Evolutionary conservation across 2,113 vertebrate species (phyloP), one percentile per base, ranked within the genome.

Genomic region (Labeo catla): DNA sequence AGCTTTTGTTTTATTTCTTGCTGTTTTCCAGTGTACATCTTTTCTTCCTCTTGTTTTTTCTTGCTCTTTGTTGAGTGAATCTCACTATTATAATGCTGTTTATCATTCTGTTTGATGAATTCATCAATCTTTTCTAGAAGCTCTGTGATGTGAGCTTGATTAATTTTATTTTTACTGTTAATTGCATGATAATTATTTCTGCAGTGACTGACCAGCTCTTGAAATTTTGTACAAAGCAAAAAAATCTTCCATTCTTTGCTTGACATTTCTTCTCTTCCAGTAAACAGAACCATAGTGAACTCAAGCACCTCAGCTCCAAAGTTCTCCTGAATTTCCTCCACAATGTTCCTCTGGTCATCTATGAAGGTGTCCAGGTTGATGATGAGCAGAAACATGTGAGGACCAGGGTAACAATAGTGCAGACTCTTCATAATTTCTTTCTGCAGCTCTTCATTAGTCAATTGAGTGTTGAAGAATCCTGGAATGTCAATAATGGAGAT

Each of bases 201-300:
- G 68, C 49, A 87, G 16, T 19, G 13, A 1, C 4, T 1, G 0
- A 79, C 11, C 0, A 85, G 13, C 4, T 45, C 50, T 10, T 2
- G 21, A 72, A 2, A 16, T 39, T 36, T 16, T 28, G 12, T 16
- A 2, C 21, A 66, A 57, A 45, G 10, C 8, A 6, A n/a, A n/a
- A n/a, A n/a, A n/a, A n/a, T n/a, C n/a, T n/a, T 43, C 68, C 73
- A 28, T 50, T 81, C 13, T 34, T 4, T 0, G 59, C 72, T 70
- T 83, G 77, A 4, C 34, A 85, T 54, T 1, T 36, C 0, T 36
- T 92, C 90, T 76, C 83, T 85, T 16, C 49, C 49, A 8, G 52
- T 90, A 63, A 92, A 89, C 45, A 92, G 34, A 15, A 90, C 63
- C 8, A 90, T 19, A 2, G 82, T 85, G 76, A 87, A 89, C n/a